Base-by-base conservation (phyloP, 1,140 invertebrate genomes). In the Zeugodacus cucurbitae region DNA sequence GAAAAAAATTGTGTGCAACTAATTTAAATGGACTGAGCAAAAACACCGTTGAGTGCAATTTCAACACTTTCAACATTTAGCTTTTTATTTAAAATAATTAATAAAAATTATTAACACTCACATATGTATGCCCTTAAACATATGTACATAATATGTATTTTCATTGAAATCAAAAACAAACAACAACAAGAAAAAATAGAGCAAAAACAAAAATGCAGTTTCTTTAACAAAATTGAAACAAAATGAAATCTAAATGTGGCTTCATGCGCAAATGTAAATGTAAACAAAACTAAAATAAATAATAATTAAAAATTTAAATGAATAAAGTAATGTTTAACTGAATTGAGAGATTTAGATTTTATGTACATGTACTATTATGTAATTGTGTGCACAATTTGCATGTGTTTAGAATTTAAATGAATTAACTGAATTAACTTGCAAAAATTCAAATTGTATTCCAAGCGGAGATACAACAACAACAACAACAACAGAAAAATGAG, bases 261-360 rank as follows among this genome's bases (percentile, higher is more conserved):
- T 82, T 82, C 37, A 82, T 82, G 74, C 74, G 74, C 74, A 82
- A 82, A 82, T 82, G 41, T 82, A 82, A 82, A 41, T 82, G 41
- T 82, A 82, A 82, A 82, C 10, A 37, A n/a, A n/a, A n/a, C 17
- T 74, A 82, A 44, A 82, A 82, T 48, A 62, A 22, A 62, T 26
- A 26, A 62, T 70, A 70, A 67, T 32, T 20, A 8, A n/a, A n/a
- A n/a, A 37, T 14, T 82, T 26, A 48, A 82, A 29, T 82, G 14
- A 67, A 67, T 54, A 67, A 5, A 54, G 20, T 48, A 82, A 82
- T 34, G 41, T 20, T 74, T 82, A 82, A 82, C 26, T 48, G 74
- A 11, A 82, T 44, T 82, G 22, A n/a, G 41, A 48, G 4, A 82
- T 48, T 82, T 48, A 82, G 22, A 48, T 48, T 82, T 82, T 82